Conservation (phyloP, 2,113 vertebrate species). For the Forbesichthys papilliferus region DNA sequence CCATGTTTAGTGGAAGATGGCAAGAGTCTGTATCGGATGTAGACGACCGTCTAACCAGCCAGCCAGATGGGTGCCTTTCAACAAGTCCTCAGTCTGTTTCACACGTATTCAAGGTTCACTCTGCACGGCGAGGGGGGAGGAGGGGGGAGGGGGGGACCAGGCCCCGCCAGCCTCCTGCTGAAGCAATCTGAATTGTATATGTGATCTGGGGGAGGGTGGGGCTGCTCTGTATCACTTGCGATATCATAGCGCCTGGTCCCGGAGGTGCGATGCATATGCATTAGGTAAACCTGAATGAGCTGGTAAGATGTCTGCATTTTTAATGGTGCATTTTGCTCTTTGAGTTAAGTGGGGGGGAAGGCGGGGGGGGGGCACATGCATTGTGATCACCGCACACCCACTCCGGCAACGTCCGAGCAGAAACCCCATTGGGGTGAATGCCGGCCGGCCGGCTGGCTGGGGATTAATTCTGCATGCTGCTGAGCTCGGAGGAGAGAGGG, state of each 20-base stretch:
- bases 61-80: constrained; percentile 69
- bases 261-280: constrained; percentile 79
- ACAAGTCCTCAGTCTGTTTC: constrained; percentile 68
- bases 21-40: constrained; percentile 44
- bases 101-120: constrained; percentile 60
- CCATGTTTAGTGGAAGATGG: constrained; percentile 46
- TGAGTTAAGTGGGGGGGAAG: constrained; percentile 67
- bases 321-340: constrained; percentile 76
- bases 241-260: constrained; percentile 69
- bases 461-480: constrained; percentile 72
- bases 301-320: constrained; percentile 76
- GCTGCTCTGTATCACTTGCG: constrained; percentile 61
- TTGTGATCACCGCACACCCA: constrained; percentile 59
- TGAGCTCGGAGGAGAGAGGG: constrained; percentile 25
- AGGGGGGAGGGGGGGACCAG: constrained; percentile 18
- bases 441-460: constrained; percentile 43
- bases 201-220: constrained; percentile 47
- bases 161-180: constrained; percentile 46
- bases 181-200: constrained; percentile 71
- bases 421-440: constrained; percentile 69
- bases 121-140: constrained; percentile 10
- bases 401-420: constrained; percentile 70
- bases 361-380: constrained; percentile 46
- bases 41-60: constrained; percentile 55
- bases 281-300: constrained; percentile 72